Conservation (phyloP, 1,140 invertebrate species). For the Saccostrea echinata region DNA sequence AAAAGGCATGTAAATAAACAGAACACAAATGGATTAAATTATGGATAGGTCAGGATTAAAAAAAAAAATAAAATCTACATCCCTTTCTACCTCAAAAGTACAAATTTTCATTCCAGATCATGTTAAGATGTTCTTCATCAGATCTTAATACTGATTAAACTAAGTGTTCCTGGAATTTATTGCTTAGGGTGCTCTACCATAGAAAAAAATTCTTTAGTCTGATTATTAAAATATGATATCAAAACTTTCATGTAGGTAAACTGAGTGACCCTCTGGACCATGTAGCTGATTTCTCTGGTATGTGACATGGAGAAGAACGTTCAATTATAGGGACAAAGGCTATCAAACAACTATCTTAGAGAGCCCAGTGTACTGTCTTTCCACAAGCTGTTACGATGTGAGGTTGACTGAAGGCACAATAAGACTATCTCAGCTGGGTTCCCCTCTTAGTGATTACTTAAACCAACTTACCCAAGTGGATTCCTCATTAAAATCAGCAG, state of each 20-base stretch:
- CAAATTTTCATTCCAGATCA: background rate
- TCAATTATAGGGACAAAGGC: background rate
- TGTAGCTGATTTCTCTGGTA: background rate
- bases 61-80: background rate
- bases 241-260: constrained; percentile 18
- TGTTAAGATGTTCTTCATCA: background rate
- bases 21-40: no score
- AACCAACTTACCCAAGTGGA: constrained; percentile 24
- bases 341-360: background rate
- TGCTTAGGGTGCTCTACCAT: background rate
- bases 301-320: background rate
- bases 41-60: no score
- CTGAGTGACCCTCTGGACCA: background rate
- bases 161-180: background rate
- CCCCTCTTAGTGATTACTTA: background rate
- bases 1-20: no score
- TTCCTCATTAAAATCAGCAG: constrained; percentile 24
- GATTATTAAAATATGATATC: constrained; percentile 2
- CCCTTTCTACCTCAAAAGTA: background rate
- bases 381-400: background rate
- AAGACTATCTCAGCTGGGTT: background rate
- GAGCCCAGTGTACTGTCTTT: background rate
- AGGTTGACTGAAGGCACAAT: background rate
- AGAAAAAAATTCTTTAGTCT: background rate
- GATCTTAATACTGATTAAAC: background rate